Percentiles rank a stretch among this genome's conserved stretches.
Conservation (phyloP, 2,797 vertebrate genomes). For the Monodelphis domestica region DNA sequence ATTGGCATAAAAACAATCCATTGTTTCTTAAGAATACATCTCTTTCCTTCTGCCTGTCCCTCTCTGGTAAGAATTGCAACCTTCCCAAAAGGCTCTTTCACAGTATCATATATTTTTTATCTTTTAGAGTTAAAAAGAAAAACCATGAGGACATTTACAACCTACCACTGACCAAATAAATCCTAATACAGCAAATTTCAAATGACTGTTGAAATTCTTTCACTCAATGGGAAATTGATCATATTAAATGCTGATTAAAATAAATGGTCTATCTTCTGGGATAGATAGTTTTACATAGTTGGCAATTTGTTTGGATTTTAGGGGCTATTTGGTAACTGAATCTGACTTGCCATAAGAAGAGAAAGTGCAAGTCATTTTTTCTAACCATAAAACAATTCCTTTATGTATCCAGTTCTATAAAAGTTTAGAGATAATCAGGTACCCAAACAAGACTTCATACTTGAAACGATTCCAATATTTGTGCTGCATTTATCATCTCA, state of each 20-base stretch:
- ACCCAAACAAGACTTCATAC: background rate
- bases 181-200: background rate
- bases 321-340: background rate
- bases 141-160: background rate
- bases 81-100: background rate
- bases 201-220: slow-evolving; percentile 9
- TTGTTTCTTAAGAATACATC: background rate
- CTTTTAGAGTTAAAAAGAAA: background rate
- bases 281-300: slow-evolving; percentile 11
- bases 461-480: background rate
- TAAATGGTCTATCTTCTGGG: slow-evolving; percentile 6
- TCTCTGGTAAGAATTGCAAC: background rate
- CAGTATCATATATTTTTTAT: background rate
- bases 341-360: slow-evolving; percentile 27
- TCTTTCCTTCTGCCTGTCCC: background rate
- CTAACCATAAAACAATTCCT: background rate
- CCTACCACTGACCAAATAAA: background rate
- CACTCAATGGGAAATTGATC: background rate
- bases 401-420: background rate
- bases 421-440: background rate
- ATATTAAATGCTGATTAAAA: slow-evolving; percentile 26
- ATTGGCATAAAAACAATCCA: too few relatives aligned
- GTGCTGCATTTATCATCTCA: background rate
- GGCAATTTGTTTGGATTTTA: background rate
- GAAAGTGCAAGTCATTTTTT: background rate